Percentiles rank a stretch among this genome's conserved stretches.
These are phyloP conservation scores for Tetraneura akinire DNA, from an alignment of 1,140 invertebrate genomes.

Conservation along the genomic window DNA sequence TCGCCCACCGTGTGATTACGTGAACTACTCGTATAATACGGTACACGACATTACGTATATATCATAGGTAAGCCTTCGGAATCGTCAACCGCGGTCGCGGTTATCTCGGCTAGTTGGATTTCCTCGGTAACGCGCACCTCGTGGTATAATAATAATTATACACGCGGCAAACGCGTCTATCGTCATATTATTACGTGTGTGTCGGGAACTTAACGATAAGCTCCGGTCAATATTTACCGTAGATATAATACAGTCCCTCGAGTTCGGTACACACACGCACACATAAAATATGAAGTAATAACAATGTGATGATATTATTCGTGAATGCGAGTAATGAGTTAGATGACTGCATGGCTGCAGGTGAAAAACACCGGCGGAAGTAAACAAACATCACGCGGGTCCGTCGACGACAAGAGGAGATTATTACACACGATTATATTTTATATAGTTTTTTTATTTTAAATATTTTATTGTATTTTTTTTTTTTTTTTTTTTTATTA, in stretches of 20 bases:
- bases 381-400: conserved; percentile 33
- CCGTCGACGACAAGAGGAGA: neutral
- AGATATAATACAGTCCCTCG: neutral
- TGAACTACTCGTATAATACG: conserved; percentile 1
- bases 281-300: neutral
- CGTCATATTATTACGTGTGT: no score
- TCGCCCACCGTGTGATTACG: neutral
- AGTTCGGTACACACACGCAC: neutral
- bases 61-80: neutral
- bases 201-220: neutral
- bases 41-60: no score
- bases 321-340: neutral
- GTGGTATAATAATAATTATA: conserved; percentile 11
- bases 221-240: conserved; percentile 39
- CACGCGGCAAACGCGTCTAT: neutral
- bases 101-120: neutral
- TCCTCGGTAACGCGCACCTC: neutral
- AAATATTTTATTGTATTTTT: conserved; percentile 7
- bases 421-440: neutral
- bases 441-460: neutral
- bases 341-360: no score
- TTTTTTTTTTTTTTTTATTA: neutral
- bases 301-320: no score
- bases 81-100: neutral
- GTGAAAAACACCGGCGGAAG: conserved; percentile 41